Evolutionary conservation across 1,140 invertebrate genomes (phyloP), one percentile per base, ranked within the genome.

Genomic region (Stegodyphus mimosarum): DNA sequence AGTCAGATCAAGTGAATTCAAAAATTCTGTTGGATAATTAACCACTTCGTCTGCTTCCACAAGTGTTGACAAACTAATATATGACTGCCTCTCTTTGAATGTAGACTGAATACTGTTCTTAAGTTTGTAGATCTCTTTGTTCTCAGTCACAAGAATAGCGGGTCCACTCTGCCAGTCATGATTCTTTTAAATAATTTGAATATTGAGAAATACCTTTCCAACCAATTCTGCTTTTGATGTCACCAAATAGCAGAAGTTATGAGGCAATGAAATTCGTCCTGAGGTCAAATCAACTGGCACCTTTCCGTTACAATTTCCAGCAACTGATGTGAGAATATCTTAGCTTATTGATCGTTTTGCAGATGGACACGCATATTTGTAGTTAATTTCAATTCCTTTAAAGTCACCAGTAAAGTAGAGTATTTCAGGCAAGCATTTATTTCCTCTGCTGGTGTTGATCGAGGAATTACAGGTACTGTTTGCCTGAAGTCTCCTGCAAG

Each of bases 11-110:
- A 90, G 83, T 74, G 89, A 89, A 88, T 91, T 89, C 50, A 91
- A 87, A 89, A 91, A 89, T 88, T 91, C 89, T 52, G 87, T 88
- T 76, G 89, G 90, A 88, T 90, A 90, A 85, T 90, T 87, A 73
- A 60, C 53, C 84, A 69, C 89, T 89, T 87, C 49, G 50, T 69
- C 73, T 63, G 50, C 33, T 52, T 75, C 33, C 60, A 63, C 52
- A 75, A 63, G 18, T 70, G 33, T 70, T 11, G 67, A 33, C 18
- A 48, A 5, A 63, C 48, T 76, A 6, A 17, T 63, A 76, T 55
- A n/a, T 74, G 33, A 76, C 50, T 60, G 60, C 74, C 10, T 63
- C 72, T 1, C 51, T 74, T 53, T 74, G 10, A 53, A 74, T 74
- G 53, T 74, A 74, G 51, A 74, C 53, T 52, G 53, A 74, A 53